Conservation (phyloP, 2,888 invertebrate genomes). For the Chloromyia formosa region DNA sequence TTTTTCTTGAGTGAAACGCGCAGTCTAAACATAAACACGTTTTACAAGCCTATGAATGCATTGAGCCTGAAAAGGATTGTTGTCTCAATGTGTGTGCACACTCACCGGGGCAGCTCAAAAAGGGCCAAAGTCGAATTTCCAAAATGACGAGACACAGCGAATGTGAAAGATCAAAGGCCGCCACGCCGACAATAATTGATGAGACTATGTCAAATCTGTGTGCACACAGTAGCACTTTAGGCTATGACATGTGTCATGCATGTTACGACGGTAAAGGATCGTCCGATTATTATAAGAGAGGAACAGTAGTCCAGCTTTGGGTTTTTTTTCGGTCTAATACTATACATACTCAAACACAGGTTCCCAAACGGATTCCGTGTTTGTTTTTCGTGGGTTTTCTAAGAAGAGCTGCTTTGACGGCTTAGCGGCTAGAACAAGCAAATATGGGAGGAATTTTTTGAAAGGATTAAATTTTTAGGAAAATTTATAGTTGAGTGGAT, state of each 20-base stretch:
- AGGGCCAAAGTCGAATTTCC: no score
- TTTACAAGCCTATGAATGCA: no score
- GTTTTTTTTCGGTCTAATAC: no score
- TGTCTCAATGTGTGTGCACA: no score
- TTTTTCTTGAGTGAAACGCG: no score
- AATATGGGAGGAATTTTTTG: neutral
- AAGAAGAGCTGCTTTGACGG: neutral
- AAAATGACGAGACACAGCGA: neutral
- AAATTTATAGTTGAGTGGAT: neutral
- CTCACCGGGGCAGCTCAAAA: no score
- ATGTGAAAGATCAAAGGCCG: neutral
- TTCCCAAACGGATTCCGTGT: neutral
- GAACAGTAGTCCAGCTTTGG: no score
- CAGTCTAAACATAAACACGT: no score
- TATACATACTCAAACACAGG: no score
- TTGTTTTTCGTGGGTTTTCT: neutral
- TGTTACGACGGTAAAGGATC: no score
- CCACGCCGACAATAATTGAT: conserved; percentile 2
- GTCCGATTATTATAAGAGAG: no score
- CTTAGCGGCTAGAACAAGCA: neutral
- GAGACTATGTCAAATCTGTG: neutral
- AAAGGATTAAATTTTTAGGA: neutral
- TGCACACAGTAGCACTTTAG: conserved; percentile 14
- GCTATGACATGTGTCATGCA: conserved; percentile 21
- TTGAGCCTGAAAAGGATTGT: no score